Conservation (phyloP, 2,113 vertebrate species). For the Alouatta palliata region DNA sequence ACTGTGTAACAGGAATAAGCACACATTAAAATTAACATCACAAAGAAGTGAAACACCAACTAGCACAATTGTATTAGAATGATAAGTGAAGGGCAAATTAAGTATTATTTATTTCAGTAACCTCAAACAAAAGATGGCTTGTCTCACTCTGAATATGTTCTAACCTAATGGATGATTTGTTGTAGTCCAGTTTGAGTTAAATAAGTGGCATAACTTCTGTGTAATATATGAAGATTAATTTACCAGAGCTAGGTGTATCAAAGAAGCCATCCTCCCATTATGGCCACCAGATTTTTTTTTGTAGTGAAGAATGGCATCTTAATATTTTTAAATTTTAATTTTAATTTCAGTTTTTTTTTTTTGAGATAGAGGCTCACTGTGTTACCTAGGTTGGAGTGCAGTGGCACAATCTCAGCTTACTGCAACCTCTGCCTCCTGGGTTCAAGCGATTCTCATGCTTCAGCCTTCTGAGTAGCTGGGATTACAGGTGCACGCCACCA, state of each 20-base stretch:
- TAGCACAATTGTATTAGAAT: neutral
- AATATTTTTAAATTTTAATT: neutral
- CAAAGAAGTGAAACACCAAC: neutral
- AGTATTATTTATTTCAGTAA: neutral
- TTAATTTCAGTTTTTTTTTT: no score
- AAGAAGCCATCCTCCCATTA: neutral
- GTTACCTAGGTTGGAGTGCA: no score
- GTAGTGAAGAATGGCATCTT: neutral
- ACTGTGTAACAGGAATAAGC: neutral
- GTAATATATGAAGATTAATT: neutral
- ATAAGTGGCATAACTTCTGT: neutral
- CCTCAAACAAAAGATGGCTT: neutral
- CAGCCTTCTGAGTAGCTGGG: no score
- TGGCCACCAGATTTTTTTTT: neutral
- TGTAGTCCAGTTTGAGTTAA: neutral
- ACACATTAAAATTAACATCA: neutral
- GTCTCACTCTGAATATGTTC: neutral
- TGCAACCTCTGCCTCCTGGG: no score
- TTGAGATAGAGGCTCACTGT: no score
- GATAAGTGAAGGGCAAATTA: neutral
- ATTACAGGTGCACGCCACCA: no score
- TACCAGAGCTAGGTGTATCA: neutral
- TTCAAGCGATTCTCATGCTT: no score
- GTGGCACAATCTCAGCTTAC: no score
- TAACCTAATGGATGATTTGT: neutral